phyloP scores from a whole-genome alignment of 2,113 vertebrate genomes.

The Gila orcuttii region DNA sequence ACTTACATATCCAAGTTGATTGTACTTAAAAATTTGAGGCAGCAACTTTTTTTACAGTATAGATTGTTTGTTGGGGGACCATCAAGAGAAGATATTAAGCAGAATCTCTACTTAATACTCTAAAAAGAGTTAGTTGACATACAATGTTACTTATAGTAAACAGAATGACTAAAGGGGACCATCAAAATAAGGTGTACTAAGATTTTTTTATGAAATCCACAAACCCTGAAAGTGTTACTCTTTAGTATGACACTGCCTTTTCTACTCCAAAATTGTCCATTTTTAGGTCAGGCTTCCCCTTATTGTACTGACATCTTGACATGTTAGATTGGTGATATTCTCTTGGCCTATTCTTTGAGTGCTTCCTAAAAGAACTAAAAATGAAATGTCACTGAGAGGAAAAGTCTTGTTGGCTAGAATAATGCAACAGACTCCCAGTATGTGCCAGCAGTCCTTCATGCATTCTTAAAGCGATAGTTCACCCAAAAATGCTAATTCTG shows the following conservation, averaged over 20 bases:
- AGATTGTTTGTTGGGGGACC: too few relatives aligned
- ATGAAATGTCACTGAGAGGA: constrained; percentile 13
- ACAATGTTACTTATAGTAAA: too few relatives aligned
- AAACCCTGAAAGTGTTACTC: not conserved
- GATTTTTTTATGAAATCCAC: too few relatives aligned
- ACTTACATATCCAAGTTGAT: too few relatives aligned
- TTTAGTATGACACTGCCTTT: not conserved
- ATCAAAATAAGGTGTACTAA: too few relatives aligned
- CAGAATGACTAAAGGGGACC: too few relatives aligned
- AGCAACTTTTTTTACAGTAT: too few relatives aligned
- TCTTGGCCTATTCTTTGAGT: constrained; percentile 35
- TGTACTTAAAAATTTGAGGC: too few relatives aligned
- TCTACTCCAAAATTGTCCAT: not conserved
- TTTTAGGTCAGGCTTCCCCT: constrained; percentile 13
- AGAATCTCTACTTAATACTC: too few relatives aligned
- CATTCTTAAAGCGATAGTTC: not conserved
- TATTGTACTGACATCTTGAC: constrained; percentile 37
- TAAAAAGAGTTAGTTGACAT: too few relatives aligned
- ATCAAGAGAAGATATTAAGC: too few relatives aligned
- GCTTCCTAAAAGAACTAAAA: constrained; percentile 35
- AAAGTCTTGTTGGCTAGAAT: constrained; percentile 16
- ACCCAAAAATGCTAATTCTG: not conserved
- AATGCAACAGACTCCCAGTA: not conserved
- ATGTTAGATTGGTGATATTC: constrained; percentile 27
- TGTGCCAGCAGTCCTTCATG: not conserved